Base-by-base conservation (phyloP, 2,888 invertebrate genomes). In the Orthonevra nobilis region DNA sequence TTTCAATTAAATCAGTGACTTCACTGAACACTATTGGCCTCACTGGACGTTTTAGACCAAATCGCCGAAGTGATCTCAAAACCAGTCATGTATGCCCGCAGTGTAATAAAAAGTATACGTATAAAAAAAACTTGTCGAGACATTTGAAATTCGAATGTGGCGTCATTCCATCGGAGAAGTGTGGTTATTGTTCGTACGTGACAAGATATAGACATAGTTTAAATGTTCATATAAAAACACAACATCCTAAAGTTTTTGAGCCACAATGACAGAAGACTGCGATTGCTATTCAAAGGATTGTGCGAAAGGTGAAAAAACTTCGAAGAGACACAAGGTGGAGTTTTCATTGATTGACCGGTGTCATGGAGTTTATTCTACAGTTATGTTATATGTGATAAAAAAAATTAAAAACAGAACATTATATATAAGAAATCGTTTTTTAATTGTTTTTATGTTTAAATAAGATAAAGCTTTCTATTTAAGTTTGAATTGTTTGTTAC, bases 91-190 rank as follows among this genome's bases (percentile, higher is more conserved):
- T 89, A 26, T 92, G 92, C 83, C 89, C 90, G 0, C 89, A 89
- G n/a, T 92, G 92, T 84, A 88, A 89, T 38, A 92, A 91, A 83
- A 87, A 87, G 36, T 92, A 92, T 84, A 90, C 91, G 40, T 91
- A 91, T 86, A 89, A 91, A 77, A 90, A 91, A 82, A 91, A 92
- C 83, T 88, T 92, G 82, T 89, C 90, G 70, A 89, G 91, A 9
- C 92, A 92, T 83, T 83, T 91, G 81, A 90, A 90, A 68, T 90
- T 90, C 82, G 91, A 92, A 83, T 92, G 92, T 82, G 91, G 92
- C 58, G 90, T 90, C 63, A 89, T 89, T 74, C 91, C 92, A 0
- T 89, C 90, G 42, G 91, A 91, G 82, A 87, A 88, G 68, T 92
- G 92, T 81, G 88, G 89, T 0, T 89, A 90, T 81, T 92, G 92